Percentiles rank a stretch among this genome's conserved stretches.
Evolutionary conservation across 2,113 vertebrate genomes (phyloP).

Genomic region (Rousettus leschenaultii): DNA sequence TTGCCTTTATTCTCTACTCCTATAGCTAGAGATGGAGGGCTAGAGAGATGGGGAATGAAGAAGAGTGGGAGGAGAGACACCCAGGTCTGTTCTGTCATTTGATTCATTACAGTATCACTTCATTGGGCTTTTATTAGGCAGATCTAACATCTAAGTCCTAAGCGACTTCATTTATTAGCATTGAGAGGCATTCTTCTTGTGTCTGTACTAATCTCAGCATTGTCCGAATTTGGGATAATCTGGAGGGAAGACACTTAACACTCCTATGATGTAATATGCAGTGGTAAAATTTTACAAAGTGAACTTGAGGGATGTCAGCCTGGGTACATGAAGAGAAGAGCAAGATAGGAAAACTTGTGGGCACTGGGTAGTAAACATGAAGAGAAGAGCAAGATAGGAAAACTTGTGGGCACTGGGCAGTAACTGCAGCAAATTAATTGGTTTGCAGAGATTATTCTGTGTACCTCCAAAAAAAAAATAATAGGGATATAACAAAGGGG

Average conservation of each 20-base stretch:
- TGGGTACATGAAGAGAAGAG: neutral
- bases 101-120: neutral
- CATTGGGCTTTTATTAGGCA: neutral
- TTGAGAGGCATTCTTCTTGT: neutral
- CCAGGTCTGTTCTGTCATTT: neutral
- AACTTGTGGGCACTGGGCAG: neutral
- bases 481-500: neutral
- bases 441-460: neutral
- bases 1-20: neutral
- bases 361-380: neutral
- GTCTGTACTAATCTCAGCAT: neutral
- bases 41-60: neutral
- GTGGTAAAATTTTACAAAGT: neutral
- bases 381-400: neutral
- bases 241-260: neutral
- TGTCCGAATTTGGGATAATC: neutral
- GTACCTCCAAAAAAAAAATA: neutral
- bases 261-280: neutral
- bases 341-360: neutral
- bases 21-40: neutral
- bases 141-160: neutral
- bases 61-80: neutral
- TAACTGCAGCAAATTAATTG: neutral
- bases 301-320: neutral
- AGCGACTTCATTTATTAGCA: neutral